A percentile compares a stretch with the other conserved stretches of the same genome.
These are phyloP conservation scores for Lymantria monacha DNA, from an alignment of 2,888 invertebrate species.

Conservation along the genomic window DNA sequence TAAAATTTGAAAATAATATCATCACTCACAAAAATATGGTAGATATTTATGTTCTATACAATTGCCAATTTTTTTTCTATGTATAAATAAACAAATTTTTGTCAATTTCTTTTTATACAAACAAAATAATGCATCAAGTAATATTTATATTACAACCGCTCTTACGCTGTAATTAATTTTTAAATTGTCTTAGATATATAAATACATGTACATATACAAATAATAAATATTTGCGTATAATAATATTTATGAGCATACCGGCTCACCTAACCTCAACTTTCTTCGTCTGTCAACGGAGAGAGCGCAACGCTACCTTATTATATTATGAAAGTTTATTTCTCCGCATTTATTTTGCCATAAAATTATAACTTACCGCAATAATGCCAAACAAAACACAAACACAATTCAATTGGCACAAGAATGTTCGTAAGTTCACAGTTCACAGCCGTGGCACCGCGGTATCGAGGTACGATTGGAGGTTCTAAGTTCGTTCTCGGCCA, in stretches of 20 bases:
- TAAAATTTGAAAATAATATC: no score
- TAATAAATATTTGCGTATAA: conserved; percentile 6
- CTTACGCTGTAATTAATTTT: background rate
- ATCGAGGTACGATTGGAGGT: conserved; percentile 48
- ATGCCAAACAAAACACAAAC: conserved; percentile 53
- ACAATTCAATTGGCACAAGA: conserved; percentile 54
- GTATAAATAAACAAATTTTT: no score
- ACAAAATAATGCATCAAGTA: background rate
- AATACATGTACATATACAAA: conserved; percentile 1
- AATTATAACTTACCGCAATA: conserved; percentile 44
- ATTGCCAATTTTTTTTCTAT: no score
- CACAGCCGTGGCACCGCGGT: conserved; percentile 49
- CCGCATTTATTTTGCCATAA: conserved; percentile 15
- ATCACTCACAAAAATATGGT: no score
- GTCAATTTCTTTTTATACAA: no score
- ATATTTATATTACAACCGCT: background rate
- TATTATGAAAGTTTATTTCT: conserved; percentile 39
- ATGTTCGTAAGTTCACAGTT: conserved; percentile 66
- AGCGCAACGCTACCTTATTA: conserved; percentile 41
- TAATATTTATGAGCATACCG: conserved; percentile 38
- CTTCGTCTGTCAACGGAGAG: conserved; percentile 50
- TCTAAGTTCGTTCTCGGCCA: conserved; percentile 75
- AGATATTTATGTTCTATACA: no score
- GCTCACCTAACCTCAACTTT: conserved; percentile 47
- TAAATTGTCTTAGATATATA: background rate